Base-by-base conservation (phyloP, 2,113 vertebrate species). In the Panthera leo region DNA sequence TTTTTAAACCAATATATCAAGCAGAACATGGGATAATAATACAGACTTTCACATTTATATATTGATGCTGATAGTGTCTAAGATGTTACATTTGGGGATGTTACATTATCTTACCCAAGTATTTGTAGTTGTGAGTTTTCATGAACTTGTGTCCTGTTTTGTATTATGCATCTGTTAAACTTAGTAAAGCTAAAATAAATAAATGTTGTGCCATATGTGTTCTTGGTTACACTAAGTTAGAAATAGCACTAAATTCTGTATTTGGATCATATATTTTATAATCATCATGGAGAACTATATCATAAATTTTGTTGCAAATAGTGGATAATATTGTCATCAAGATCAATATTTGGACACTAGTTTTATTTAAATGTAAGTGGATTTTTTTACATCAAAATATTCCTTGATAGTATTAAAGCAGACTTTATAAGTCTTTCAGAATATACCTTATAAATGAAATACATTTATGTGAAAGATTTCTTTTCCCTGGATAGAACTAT, bases 401-500 rank as follows among this genome's bases (percentile, higher is more conserved):
- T 93, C 25, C 29, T 27, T 65, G 36, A 12, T 68, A 61, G 14
- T 25, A 92, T 88, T 96, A 80, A 94, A 83, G 14, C 13, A 36
- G 75, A 71, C 25, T 90, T 82, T 78, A 18, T 73, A 91, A 71
- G 27, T 87, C 42, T 83, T 71, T 89, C 58, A 70, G 10, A 95
- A 89, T 68, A 68, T 42, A 67, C 18, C 5, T 92, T 90, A 61
- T 85, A 92, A 91, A 67, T 86, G 63, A 92, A 94, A 96, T 87
- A 93, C 4, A 92, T 23, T 94, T 67, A 84, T 71, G 3, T 51
- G 36, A 96, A 97, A 58, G 29, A 61, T 95, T 95, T 89, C 39
- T 67, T 93, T 88, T 87, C 65, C n/a, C 51, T 95, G 48, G 48
- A 39, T 45, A 90, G 86, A 96, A 97, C 97, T 92, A 95, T 67